Evolutionary conservation across 2,888 invertebrate species (phyloP), one percentile per base, ranked within the genome.

Genomic region (Pristionchus maxplancki): DNA sequence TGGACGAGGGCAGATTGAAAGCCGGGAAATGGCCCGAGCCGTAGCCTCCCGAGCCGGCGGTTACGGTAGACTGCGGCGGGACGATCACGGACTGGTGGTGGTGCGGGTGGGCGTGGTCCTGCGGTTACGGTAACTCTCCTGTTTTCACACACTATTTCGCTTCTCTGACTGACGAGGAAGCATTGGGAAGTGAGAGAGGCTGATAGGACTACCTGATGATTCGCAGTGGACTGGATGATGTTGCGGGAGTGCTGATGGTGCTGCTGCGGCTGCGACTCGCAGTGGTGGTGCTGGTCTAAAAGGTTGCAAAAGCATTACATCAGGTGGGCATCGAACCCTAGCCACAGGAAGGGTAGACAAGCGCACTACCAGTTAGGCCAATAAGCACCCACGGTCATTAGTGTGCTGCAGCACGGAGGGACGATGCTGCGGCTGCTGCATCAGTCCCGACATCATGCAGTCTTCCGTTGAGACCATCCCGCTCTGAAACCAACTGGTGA

Each of bases 341-440:
- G n/a, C n/a, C n/a, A n/a, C n/a, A n/a, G n/a, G n/a, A n/a, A n/a
- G n/a, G n/a, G n/a, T n/a, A n/a, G n/a, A n/a, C n/a, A n/a, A n/a
- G n/a, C n/a, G n/a, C n/a, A n/a, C n/a, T n/a, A n/a, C n/a, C n/a
- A n/a, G n/a, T n/a, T n/a, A n/a, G n/a, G n/a, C n/a, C n/a, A n/a
- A n/a, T n/a, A n/a, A n/a, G 11, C 44, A 44, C 44, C 11, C 44
- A 85, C 85, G 85, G 15, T 64, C 85, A 28, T 37, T 85, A 20
- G 85, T 85, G 44, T 85, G 85, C 62, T 85, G 85, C 44, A 85
- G 62, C 20, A 85, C 85, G 28, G 62, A 48, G 62, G 62, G 85
- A 28, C 85, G 82, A 11, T 53, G 82, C 28, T 24, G 37, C 11
- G 37, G 85, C 15, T 44, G 64, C 44, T 40, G 62, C 40, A 78